Evolutionary conservation across 2,113 vertebrate genomes (phyloP).

Genomic region (Channa argus): DNA sequence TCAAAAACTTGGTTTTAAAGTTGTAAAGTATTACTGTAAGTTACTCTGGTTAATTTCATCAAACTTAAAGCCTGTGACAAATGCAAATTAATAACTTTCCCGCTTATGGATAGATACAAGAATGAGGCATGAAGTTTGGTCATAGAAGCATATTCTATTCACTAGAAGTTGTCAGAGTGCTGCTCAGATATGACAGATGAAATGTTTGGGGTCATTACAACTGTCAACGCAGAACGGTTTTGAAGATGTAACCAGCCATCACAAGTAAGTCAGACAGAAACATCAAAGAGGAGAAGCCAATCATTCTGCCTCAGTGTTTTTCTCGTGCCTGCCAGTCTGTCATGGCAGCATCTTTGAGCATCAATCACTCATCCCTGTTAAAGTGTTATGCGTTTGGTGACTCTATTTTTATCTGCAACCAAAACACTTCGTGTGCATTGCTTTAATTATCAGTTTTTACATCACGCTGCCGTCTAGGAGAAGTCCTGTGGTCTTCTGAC

Average conservation of each 20-base stretch:
- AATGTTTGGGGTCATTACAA: constrained; percentile 79
- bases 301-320: constrained; percentile 77
- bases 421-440: constrained; percentile 33
- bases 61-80: constrained; percentile 39
- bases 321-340: constrained; percentile 73
- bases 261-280: constrained; percentile 70
- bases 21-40: constrained; percentile 3
- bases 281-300: constrained; percentile 78
- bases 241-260: constrained; percentile 80
- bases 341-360: constrained; percentile 73
- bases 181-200: constrained; percentile 72
- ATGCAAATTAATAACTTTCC: constrained; percentile 45
- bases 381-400: constrained; percentile 46
- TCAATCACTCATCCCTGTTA: constrained; percentile 72
- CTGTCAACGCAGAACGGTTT: constrained; percentile 66
- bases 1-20: constrained; percentile 24
- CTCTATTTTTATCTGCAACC: constrained; percentile 68
- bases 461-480: constrained; percentile 1
- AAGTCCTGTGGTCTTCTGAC: constrained; percentile 34
- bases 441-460: constrained; percentile 55
- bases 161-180: constrained; percentile 45
- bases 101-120: constrained; percentile 24
- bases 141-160: constrained; percentile 54
- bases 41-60: constrained; percentile 45
- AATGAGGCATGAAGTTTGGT: constrained; percentile 41